Evolutionary conservation across 2,113 vertebrate genomes (phyloP).

Genomic region (Petromus typicus): DNA sequence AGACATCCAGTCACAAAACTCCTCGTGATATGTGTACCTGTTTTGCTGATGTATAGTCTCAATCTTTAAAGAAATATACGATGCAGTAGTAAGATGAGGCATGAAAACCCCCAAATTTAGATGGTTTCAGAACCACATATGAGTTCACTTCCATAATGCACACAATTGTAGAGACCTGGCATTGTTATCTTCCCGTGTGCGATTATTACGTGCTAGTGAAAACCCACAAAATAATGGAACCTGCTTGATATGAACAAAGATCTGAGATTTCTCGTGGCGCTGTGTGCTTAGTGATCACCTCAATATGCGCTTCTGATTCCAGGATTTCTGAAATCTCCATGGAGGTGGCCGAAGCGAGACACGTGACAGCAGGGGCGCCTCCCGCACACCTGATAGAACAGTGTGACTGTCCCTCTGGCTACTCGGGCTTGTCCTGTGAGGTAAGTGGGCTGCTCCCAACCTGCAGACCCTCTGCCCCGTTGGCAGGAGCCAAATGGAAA

Average conservation of each 20-base stretch:
- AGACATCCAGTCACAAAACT: slow-evolving; percentile 40
- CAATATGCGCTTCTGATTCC: neutral
- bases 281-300: neutral
- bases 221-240: neutral
- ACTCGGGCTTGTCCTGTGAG: slow-evolving; percentile 97
- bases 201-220: neutral
- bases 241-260: neutral
- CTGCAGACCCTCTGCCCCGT: neutral
- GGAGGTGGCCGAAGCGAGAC: slow-evolving; percentile 92
- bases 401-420: slow-evolving; percentile 94
- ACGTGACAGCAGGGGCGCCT: slow-evolving; percentile 86
- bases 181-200: neutral
- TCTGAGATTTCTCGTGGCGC: neutral
- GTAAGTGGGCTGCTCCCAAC: slow-evolving; percentile 81
- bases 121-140: neutral
- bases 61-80: slow-evolving; percentile 38
- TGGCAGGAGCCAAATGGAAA: neutral
- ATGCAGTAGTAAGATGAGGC: neutral
- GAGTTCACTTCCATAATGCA: neutral
- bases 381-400: slow-evolving; percentile 92
- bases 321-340: slow-evolving; percentile 98
- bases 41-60: slow-evolving; percentile 52
- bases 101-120: neutral
- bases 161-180: neutral
- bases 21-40: slow-evolving; percentile 30